Conservation (phyloP, 2,888 invertebrate species). For the Lasioglossum malachurum region DNA sequence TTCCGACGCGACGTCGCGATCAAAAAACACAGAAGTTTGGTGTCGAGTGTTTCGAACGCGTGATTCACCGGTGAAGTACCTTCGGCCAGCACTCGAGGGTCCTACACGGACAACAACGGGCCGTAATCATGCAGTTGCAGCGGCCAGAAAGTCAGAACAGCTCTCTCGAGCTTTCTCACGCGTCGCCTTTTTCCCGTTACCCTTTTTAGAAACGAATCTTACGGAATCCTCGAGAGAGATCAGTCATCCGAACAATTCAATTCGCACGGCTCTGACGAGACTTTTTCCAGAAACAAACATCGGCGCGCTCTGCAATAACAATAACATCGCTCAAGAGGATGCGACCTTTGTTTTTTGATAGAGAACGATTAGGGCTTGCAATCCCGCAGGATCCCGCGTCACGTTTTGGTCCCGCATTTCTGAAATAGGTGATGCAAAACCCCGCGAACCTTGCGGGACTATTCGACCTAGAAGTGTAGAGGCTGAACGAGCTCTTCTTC, state of each 20-base stretch:
- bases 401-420: no score
- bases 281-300: neutral
- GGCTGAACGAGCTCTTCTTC: no score
- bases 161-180: neutral
- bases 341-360: no score
- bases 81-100: neutral
- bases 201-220: neutral
- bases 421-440: no score
- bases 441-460: no score
- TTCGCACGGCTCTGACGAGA: neutral
- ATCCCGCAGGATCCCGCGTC: no score
- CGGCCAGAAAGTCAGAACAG: neutral
- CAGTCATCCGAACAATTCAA: neutral
- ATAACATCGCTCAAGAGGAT: no score
- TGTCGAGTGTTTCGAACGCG: neutral
- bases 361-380: no score
- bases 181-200: neutral
- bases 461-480: no score
- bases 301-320: no score
- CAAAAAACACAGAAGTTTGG: neutral
- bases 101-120: neutral
- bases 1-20: neutral
- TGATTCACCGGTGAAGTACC: slow-evolving; percentile 12
- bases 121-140: neutral
- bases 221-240: neutral